These are phyloP conservation scores for Pelecanus crispus DNA, from an alignment of 2,113 vertebrate species.

Conservation along the genomic window DNA sequence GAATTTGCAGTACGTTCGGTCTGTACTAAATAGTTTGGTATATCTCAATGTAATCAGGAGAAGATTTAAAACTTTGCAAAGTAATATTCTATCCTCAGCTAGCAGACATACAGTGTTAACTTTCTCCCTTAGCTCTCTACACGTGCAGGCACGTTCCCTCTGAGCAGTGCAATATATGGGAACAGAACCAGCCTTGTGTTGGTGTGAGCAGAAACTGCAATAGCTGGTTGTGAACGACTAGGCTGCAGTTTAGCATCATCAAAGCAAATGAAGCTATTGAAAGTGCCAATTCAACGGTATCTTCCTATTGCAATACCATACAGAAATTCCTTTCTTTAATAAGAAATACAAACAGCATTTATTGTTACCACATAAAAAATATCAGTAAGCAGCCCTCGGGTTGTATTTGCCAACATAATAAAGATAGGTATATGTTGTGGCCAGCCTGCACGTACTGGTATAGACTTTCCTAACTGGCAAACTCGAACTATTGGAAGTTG, in stretches of 20 bases:
- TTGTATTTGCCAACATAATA: fast-evolving
- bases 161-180: fast-evolving
- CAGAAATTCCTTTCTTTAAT: not conserved
- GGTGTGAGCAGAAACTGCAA: fast-evolving
- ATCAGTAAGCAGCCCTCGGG: not conserved
- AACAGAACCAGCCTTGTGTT: not conserved
- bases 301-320: not conserved
- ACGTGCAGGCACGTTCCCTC: not conserved
- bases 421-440: fast-evolving
- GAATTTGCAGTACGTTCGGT: not conserved
- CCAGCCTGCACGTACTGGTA: not conserved
- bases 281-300: fast-evolving
- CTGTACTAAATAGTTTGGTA: not conserved
- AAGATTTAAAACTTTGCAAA: not conserved
- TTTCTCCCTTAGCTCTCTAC: not conserved
- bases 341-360: not conserved
- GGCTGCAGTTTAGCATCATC: fast-evolving
- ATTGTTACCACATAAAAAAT: fast-evolving
- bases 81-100: no score
- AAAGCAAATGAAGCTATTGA: not conserved
- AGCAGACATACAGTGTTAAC: fast-evolving
- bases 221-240: not conserved
- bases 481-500: not conserved
- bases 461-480: not conserved
- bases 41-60: not conserved